Evolutionary conservation across 2,888 invertebrate species (phyloP), one percentile per base, ranked within the genome.

Genomic region (Nesidiocoris tenuis): DNA sequence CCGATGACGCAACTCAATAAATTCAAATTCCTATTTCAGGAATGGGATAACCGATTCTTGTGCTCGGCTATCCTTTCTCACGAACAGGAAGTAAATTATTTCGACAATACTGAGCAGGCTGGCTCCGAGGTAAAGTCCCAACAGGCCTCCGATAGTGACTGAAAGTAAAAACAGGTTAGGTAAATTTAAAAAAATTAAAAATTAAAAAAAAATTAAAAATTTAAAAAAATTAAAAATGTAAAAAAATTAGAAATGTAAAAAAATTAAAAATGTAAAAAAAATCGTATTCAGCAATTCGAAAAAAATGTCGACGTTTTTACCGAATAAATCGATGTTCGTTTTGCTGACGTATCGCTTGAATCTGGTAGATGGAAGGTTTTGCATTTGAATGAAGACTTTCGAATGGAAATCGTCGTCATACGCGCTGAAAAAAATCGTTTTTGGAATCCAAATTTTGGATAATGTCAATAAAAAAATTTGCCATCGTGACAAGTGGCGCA

Each of bases 131-230:
- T 25, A 64, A 1, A 74, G 74, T 0, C 74, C 74, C 17, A 64
- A 55, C 2, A 74, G 22, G 12, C 74, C 74, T 55, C 74, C 74
- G n/a, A 74, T 56, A 23, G 55, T 64, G 24, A 74, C 74, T 74
- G 74, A 54, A 74, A 70, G n/a, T n/a, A n/a, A n/a, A n/a, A n/a
- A n/a, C n/a, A n/a, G n/a, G n/a, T n/a, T n/a, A n/a, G n/a, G n/a
- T n/a, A n/a, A n/a, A n/a, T n/a, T n/a, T n/a, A n/a, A n/a, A n/a
- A n/a, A n/a, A n/a, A n/a, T n/a, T n/a, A n/a, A n/a, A n/a, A n/a
- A n/a, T n/a, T n/a, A n/a, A n/a, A n/a, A n/a, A n/a, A n/a, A n/a
- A n/a, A n/a, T n/a, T n/a, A n/a, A n/a, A n/a, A n/a, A n/a, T n/a
- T n/a, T n/a, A n/a, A n/a, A n/a, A n/a, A n/a, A n/a, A n/a, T n/a